Percentiles rank a stretch among this genome's conserved stretches.
Evolutionary conservation across 1,140 invertebrate species (phyloP).

Genomic region (Dendrolimus kikuchii): DNA sequence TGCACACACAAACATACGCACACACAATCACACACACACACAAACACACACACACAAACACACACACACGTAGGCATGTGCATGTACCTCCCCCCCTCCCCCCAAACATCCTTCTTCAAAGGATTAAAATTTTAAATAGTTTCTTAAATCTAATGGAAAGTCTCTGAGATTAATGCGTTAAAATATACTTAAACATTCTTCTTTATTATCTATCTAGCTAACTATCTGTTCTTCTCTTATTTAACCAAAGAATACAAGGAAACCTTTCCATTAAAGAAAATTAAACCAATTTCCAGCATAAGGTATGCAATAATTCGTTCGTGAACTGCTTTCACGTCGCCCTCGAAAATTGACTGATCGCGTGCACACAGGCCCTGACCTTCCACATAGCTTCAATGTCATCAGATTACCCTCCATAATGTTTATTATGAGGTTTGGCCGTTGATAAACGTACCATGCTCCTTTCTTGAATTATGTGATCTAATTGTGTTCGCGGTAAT

Average conservation of each 20-base stretch:
- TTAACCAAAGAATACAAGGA: too few relatives aligned
- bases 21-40: too few relatives aligned
- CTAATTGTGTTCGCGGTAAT: background rate
- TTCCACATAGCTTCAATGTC: conserved; percentile 34
- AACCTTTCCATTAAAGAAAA: background rate
- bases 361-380: conserved; percentile 32
- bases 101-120: too few relatives aligned
- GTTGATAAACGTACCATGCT: background rate
- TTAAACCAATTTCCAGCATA: background rate
- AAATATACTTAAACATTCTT: background rate
- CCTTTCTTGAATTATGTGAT: background rate
- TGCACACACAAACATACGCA: too few relatives aligned
- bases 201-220: background rate
- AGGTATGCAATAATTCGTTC: conserved; percentile 2
- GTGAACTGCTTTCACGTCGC: conserved; percentile 6
- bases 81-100: too few relatives aligned
- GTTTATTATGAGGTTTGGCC: conserved; percentile 10
- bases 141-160: too few relatives aligned
- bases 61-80: too few relatives aligned
- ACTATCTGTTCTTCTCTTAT: too few relatives aligned
- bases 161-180: background rate
- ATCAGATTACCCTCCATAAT: conserved; percentile 19
- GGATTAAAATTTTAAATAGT: too few relatives aligned
- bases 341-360: conserved; percentile 44
- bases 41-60: too few relatives aligned